phyloP scores from a whole-genome alignment of 2,888 invertebrate species.

The Panopea generosa region DNA sequence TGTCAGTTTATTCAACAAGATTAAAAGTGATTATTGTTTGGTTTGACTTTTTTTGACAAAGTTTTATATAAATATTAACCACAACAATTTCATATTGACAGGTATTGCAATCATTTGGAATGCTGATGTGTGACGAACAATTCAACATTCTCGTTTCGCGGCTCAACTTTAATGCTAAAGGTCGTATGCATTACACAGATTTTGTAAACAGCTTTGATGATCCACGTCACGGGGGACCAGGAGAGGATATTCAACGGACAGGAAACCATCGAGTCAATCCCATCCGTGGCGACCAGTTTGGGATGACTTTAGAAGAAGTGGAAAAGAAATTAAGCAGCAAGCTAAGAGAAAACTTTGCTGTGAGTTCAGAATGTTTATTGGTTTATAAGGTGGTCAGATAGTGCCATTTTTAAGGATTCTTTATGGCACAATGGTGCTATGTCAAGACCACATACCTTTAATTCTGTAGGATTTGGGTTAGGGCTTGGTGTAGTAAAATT shows the following conservation, averaged over 20 bases:
- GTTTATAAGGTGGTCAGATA: too few relatives aligned
- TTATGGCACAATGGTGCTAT: too few relatives aligned
- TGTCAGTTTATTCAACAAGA: too few relatives aligned
- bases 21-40: too few relatives aligned
- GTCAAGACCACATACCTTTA: too few relatives aligned
- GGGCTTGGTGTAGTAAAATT: too few relatives aligned
- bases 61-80: too few relatives aligned
- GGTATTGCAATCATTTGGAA: slow-evolving; percentile 78
- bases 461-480: too few relatives aligned
- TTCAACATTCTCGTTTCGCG: slow-evolving; percentile 77
- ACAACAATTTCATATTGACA: too few relatives aligned
- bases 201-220: slow-evolving; percentile 81
- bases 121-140: slow-evolving; percentile 79
- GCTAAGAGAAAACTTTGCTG: slow-evolving; percentile 83
- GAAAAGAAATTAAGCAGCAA: slow-evolving; percentile 78
- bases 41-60: too few relatives aligned
- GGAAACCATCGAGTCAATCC: slow-evolving; percentile 82
- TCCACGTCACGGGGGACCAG: slow-evolving; percentile 70
- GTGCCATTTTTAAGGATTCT: too few relatives aligned
- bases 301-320: slow-evolving; percentile 80
- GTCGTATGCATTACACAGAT: slow-evolving; percentile 80
- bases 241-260: slow-evolving; percentile 69
- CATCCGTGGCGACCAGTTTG: slow-evolving; percentile 81
- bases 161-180: slow-evolving; percentile 73
- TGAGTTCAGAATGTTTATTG: too few relatives aligned